Percentiles rank a stretch among this genome's conserved stretches.
Conservation (phyloP, 2,888 invertebrate genomes). For the Rotaria sp. region DNA sequence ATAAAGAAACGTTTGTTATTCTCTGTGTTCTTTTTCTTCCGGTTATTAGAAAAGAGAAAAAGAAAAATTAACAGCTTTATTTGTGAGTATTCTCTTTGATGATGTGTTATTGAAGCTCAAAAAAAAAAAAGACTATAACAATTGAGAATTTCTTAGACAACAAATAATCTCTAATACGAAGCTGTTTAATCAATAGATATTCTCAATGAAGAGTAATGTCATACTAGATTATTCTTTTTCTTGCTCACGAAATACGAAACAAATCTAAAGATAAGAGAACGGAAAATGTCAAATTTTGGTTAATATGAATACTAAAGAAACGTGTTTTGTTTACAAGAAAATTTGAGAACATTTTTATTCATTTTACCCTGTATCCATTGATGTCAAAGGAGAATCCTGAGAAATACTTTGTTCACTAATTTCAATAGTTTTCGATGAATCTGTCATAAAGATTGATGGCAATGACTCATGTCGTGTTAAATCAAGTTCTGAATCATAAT, state of each 20-base stretch:
- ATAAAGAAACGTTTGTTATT: neutral
- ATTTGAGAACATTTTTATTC: neutral
- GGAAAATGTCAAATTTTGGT: too few species aligned
- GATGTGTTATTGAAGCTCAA: too few species aligned
- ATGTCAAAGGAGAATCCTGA: neutral
- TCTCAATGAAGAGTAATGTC: too few species aligned
- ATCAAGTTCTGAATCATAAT: neutral
- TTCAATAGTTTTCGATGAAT: neutral
- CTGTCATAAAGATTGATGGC: neutral
- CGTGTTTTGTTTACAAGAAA: too few species aligned
- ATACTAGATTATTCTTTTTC: neutral
- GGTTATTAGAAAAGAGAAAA: neutral
- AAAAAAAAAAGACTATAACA: too few species aligned
- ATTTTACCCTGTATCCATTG: neutral
- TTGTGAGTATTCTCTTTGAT: neutral
- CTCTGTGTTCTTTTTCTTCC: too few species aligned
- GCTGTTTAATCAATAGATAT: too few species aligned
- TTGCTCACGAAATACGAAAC: neutral
- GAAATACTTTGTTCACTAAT: neutral
- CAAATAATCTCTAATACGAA: too few species aligned
- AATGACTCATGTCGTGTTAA: neutral
- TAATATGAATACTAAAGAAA: too few species aligned
- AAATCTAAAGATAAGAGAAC: too few species aligned
- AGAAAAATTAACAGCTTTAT: neutral
- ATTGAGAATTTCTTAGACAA: too few species aligned